A percentile compares a stretch with the other conserved stretches of the same genome.
Evolutionary conservation across 1,140 invertebrate species (phyloP).

Genomic region (Archivesica marissinica): DNA sequence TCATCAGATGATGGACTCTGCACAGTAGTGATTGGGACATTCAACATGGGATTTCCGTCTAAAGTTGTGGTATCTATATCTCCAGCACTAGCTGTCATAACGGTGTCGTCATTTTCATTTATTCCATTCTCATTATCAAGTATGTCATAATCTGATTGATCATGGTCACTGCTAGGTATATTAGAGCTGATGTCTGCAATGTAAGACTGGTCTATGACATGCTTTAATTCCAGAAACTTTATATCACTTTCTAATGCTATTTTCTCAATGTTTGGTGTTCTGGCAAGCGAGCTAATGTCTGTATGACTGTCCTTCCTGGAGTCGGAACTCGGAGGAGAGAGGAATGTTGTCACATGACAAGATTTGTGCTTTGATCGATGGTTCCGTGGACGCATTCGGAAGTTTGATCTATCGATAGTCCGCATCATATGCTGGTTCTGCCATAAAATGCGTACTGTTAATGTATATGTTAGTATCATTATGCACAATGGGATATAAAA

Average conservation of each 20-base stretch:
- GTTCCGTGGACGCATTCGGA: constrained; percentile 55
- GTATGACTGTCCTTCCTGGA: constrained; percentile 67
- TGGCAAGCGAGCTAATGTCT: constrained; percentile 54
- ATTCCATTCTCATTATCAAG: neutral
- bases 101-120: neutral
- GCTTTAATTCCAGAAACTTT: constrained; percentile 31
- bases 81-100: neutral
- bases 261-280: constrained; percentile 43
- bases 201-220: neutral
- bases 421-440: constrained; percentile 78
- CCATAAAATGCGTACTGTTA: constrained; percentile 89
- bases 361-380: constrained; percentile 36
- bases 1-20: constrained; percentile 59
- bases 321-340: constrained; percentile 67
- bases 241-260: constrained; percentile 1
- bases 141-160: no score
- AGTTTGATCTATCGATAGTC: constrained; percentile 73
- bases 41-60: neutral
- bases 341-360: constrained; percentile 49
- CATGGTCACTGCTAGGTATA: neutral
- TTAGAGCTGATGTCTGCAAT: neutral
- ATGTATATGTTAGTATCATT: constrained; percentile 96
- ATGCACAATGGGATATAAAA: constrained; percentile 98
- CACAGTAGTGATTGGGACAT: constrained; percentile 36
- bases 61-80: neutral